phyloP scores from a whole-genome alignment of 2,888 invertebrate species.

The Bombylius discolor region DNA sequence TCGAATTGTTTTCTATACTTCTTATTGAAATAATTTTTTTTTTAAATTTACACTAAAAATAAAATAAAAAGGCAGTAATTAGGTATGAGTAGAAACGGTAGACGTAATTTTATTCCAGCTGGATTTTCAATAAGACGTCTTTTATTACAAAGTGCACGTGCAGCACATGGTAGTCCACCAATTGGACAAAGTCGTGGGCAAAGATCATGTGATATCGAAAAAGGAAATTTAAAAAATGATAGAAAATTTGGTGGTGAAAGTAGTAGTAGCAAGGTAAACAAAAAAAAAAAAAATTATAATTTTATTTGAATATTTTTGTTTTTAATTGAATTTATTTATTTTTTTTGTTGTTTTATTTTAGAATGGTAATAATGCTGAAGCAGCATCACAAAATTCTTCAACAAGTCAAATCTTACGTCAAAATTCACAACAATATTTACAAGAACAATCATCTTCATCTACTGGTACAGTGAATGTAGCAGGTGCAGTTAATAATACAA shows the following conservation, averaged over 20 bases:
- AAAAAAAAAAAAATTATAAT: not conserved
- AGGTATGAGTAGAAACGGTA: constrained; percentile 16
- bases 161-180: constrained; percentile 19
- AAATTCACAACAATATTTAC: constrained; percentile 5
- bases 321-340: not conserved
- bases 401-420: constrained; percentile 6
- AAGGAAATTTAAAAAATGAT: constrained; percentile 15
- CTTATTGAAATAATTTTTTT: too few relatives aligned
- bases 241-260: constrained; percentile 15
- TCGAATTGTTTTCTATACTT: too few relatives aligned
- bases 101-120: constrained; percentile 14
- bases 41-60: too few relatives aligned
- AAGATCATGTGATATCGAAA: constrained; percentile 21
- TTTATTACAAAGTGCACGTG: constrained; percentile 18
- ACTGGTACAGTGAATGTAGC: not conserved
- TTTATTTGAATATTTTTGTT: not conserved
- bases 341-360: not conserved
- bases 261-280: constrained; percentile 14
- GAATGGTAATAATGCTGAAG: constrained; percentile 15
- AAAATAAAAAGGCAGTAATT: not conserved
- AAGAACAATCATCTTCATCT: constrained; percentile 3
- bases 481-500: not conserved
- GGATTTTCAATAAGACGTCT: constrained; percentile 20
- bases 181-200: constrained; percentile 10
- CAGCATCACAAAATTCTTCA: constrained; percentile 18